phyloP scores from a whole-genome alignment of 1,140 invertebrate species.

The Cherax quadricarinatus region DNA sequence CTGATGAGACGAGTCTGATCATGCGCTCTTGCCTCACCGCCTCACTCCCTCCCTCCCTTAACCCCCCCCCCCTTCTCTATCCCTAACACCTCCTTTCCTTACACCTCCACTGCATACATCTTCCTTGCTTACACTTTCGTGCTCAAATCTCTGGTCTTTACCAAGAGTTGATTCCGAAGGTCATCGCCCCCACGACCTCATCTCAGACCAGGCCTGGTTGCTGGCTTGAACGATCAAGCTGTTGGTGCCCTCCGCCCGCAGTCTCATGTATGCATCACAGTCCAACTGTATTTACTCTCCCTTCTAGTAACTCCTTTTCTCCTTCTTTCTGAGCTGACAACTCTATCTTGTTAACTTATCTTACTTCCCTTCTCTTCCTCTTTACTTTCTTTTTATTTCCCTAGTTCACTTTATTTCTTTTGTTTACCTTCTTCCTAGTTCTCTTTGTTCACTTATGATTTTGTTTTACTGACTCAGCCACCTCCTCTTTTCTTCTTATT shows the following conservation, averaged over 20 bases:
- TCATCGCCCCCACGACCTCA: too few species aligned
- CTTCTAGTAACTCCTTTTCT: background rate
- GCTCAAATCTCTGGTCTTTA: background rate
- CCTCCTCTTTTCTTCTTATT: background rate
- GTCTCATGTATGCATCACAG: too few species aligned
- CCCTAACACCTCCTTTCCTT: background rate
- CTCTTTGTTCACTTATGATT: background rate
- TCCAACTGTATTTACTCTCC: background rate
- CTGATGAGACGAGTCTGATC: conserved; percentile 23
- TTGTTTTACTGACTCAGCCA: background rate
- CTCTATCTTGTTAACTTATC: background rate
- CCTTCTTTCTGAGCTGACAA: background rate
- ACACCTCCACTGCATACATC: background rate
- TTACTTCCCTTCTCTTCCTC: background rate
- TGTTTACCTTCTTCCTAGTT: background rate
- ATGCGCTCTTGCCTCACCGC: conserved; percentile 3
- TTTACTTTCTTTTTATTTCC: background rate
- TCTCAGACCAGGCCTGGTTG: too few species aligned
- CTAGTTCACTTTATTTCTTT: background rate
- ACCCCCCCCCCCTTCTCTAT: background rate
- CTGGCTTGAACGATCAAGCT: too few species aligned
- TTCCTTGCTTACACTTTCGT: background rate
- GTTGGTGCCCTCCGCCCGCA: too few species aligned
- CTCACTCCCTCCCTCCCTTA: background rate
- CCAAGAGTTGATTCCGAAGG: too few species aligned